These are phyloP conservation scores for Melanchra persicariae DNA, from an alignment of 2,888 invertebrate genomes.

Conservation along the genomic window DNA sequence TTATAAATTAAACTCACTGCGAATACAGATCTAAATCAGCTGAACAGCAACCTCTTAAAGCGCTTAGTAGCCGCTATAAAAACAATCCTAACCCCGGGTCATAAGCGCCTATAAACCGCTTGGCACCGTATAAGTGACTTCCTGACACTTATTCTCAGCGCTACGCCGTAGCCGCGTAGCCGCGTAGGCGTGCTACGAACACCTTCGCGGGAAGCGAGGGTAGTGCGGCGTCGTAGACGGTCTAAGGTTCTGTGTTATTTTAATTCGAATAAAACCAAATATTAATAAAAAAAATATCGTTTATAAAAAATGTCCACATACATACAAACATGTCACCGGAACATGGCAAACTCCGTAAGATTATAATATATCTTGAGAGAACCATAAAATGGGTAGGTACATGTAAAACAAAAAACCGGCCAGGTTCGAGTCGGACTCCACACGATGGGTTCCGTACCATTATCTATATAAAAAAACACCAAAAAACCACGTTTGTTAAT, in stretches of 20 bases:
- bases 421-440: too few relatives aligned
- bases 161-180: slow-evolving; percentile 24
- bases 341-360: too few relatives aligned
- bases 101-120: slow-evolving; percentile 35
- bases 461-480: too few relatives aligned
- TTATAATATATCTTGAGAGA: too few relatives aligned
- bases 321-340: too few relatives aligned
- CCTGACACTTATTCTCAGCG: slow-evolving; percentile 45
- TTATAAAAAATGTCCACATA: too few relatives aligned
- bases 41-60: neutral
- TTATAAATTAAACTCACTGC: neutral
- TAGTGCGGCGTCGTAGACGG: slow-evolving; percentile 37
- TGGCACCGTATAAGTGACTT: slow-evolving; percentile 29
- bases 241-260: slow-evolving; percentile 3
- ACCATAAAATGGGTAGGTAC: too few relatives aligned
- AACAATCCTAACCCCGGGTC: slow-evolving; percentile 14
- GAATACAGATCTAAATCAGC: neutral
- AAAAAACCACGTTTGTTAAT: too few relatives aligned
- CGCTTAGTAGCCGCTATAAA: slow-evolving; percentile 16
- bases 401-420: too few relatives aligned
- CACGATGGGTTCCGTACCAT: too few relatives aligned
- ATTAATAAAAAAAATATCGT: too few relatives aligned
- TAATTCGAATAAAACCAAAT: too few relatives aligned
- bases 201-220: slow-evolving; percentile 56
- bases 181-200: slow-evolving; percentile 57